Evolutionary conservation across 2,888 invertebrate species (phyloP).

Genomic region (Clanis bilineata): DNA sequence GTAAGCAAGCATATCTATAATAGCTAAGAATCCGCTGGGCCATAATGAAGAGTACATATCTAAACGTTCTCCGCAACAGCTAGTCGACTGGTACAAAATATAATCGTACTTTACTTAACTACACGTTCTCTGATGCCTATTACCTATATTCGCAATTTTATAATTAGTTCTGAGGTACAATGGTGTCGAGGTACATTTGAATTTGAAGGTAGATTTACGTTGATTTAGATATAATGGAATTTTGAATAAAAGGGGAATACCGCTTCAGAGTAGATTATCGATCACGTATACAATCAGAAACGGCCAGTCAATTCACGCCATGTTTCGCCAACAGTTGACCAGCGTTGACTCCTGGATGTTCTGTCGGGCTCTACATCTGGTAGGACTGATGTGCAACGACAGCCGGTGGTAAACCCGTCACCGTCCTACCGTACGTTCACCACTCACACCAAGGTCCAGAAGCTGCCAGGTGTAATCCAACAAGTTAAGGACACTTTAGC

Average conservation of each 20-base stretch:
- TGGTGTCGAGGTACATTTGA: constrained; percentile 4
- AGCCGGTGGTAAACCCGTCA: background rate
- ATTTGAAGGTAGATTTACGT: background rate
- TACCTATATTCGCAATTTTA: constrained; percentile 2
- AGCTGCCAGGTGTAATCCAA: background rate
- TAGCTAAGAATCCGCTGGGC: background rate
- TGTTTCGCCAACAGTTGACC: background rate
- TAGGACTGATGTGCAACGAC: background rate
- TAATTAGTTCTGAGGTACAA: constrained; percentile 1
- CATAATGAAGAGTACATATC: background rate
- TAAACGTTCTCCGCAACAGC: background rate
- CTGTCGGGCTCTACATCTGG: background rate
- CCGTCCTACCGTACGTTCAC: background rate
- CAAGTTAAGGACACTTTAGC: background rate
- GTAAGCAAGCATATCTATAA: background rate
- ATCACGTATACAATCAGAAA: background rate
- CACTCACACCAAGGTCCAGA: background rate
- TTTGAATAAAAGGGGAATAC: background rate
- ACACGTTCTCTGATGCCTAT: background rate
- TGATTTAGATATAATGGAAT: background rate
- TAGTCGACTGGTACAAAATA: background rate
- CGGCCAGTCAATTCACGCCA: background rate
- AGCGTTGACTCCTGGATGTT: background rate
- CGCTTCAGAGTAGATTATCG: background rate
- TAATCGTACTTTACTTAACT: background rate